Evolutionary conservation across 2,888 invertebrate genomes (phyloP).

Genomic region (Epsilonema sp.): DNA sequence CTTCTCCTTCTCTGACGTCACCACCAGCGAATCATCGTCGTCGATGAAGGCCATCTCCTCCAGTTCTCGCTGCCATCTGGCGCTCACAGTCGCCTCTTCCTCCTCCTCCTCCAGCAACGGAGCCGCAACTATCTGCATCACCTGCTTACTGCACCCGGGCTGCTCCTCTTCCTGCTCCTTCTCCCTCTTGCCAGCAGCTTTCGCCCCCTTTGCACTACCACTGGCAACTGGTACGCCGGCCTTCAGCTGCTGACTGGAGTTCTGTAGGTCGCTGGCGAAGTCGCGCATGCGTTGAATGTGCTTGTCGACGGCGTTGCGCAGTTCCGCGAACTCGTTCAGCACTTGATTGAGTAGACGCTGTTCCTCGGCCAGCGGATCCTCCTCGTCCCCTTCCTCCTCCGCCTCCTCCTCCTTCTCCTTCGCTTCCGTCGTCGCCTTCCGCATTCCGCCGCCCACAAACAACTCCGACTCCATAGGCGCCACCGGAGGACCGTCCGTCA

Average conservation of each 20-base stretch:
- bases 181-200: neutral
- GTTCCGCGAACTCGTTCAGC: conserved; percentile 12
- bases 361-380: conserved; percentile 38
- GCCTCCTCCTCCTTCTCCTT: neutral
- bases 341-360: conserved; percentile 3
- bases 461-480: conserved; percentile 9
- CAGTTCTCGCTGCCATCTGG: conserved; percentile 10
- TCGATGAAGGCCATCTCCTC: conserved; percentile 25
- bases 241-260: conserved; percentile 6
- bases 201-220: too few relatives aligned
- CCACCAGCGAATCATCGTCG: conserved; percentile 36
- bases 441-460: conserved; percentile 1
- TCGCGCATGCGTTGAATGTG: conserved; percentile 16
- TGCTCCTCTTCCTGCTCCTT: neutral
- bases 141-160: neutral
- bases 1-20: conserved; percentile 27
- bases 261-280: conserved; percentile 14
- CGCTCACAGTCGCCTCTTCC: neutral
- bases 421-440: conserved; percentile 47
- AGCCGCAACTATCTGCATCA: neutral
- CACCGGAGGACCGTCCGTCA: conserved; percentile 7
- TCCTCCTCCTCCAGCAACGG: neutral
- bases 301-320: conserved; percentile 14
- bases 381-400: conserved; percentile 1
- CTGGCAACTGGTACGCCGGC: neutral